Evolutionary conservation across 2,113 vertebrate species (phyloP), one percentile per base, ranked within the genome.

Genomic region (Myiozetetes cayanensis): DNA sequence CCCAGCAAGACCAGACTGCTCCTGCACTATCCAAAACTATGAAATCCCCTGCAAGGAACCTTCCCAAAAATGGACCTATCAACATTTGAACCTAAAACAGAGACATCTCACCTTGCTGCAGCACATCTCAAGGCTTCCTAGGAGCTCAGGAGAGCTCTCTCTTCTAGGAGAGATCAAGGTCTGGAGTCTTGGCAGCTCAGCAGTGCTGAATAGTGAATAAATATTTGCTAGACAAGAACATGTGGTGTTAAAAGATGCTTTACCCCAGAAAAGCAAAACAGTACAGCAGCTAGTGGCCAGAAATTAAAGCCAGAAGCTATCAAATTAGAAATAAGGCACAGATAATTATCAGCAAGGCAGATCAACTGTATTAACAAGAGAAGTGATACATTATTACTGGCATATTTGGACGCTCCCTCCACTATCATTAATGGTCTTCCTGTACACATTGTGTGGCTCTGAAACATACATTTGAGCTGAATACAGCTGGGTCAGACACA

Each of bases 271-370:
- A 21, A 90, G 8, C 41, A 88, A 88, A 90, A 90, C 82, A 24
- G 52, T 63, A 87, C 71, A 75, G 53, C 68, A 89, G 41, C 31
- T 53, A 70, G 41, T 28, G 35, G 46, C 71, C 76, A 35, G 63
- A 93, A 87, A 89, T 37, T 43, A 87, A 91, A 96, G 53, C 23
- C 68, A 86, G 70, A 85, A 62, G 44, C 52, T 68, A 65, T 61
- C n/a, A 72, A 88, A 84, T 88, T 39, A 78, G 61, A 94, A 94
- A 92, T 86, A 95, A 97, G 96, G 92, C 93, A 96, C 92, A 86
- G 61, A 63, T 74, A 71, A 73, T 93, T 78, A 65, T 56, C 47
- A 75, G 14, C n/a, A 68, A 93, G 76, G 76, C 72, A 88, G 71
- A 77, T 80, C 41, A 83, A 80, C 59, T 77, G 35, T 82, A 67